Evolutionary conservation across 2,888 invertebrate species (phyloP).

Genomic region (Protonemura montana): DNA sequence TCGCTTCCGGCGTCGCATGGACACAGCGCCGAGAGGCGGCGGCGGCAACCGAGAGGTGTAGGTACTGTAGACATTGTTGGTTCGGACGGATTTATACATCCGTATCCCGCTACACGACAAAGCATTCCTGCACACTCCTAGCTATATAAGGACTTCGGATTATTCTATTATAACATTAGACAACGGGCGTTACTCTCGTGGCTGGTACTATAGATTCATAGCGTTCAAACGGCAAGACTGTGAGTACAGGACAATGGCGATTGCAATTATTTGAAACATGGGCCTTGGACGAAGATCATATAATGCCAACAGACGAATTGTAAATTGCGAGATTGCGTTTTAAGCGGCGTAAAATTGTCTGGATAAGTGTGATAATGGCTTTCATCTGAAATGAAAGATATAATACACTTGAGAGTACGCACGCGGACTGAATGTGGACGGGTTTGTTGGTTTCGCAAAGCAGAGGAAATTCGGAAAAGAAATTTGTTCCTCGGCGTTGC

Average conservation of each 20-base stretch:
- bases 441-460: background rate
- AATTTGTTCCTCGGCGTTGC: background rate
- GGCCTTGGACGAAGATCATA: background rate
- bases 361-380: background rate
- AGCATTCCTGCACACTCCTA: background rate
- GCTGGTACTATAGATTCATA: background rate
- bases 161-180: conserved; percentile 7
- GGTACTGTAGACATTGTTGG: background rate
- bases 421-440: background rate
- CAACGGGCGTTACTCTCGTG: conserved; percentile 3
- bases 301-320: background rate
- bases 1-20: background rate
- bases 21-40: background rate
- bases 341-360: conserved; percentile 7
- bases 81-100: conserved; percentile 5
- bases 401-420: background rate
- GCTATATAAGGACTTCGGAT: background rate
- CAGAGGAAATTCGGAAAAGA: background rate
- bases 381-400: background rate
- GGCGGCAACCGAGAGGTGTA: background rate
- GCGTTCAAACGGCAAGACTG: background rate
- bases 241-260: background rate
- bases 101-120: conserved; percentile 4
- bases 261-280: background rate
- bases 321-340: background rate